A percentile compares a stretch with the other conserved stretches of the same genome.
Evolutionary conservation across 2,888 invertebrate species (phyloP).

Genomic region (Arrhopalites spinosus): DNA sequence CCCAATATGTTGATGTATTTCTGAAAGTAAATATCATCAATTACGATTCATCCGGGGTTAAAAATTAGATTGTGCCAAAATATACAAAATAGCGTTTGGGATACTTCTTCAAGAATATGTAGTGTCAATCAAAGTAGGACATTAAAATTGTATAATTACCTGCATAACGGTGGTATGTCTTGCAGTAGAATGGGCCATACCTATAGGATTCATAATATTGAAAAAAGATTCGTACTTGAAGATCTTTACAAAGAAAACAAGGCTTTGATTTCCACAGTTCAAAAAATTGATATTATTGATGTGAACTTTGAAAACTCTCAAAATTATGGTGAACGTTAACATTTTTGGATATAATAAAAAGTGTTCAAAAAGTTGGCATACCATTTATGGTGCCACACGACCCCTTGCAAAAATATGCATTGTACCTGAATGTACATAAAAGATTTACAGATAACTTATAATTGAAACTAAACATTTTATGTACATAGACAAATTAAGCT

Average conservation of each 20-base stretch:
- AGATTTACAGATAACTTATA: background rate
- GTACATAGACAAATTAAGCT: no score
- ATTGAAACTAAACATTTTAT: background rate
- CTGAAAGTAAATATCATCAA: constrained; percentile 9
- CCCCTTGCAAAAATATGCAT: constrained; percentile 86
- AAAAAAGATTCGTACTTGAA: no score
- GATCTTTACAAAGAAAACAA: no score
- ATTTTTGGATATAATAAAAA: no score
- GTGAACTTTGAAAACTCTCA: no score
- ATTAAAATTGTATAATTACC: constrained; percentile 61
- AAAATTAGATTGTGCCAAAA: background rate
- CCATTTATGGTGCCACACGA: no score
- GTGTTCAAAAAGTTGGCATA: no score
- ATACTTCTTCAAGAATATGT: constrained; percentile 38
- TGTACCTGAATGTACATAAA: constrained; percentile 62
- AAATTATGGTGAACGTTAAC: no score
- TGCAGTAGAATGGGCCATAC: constrained; percentile 68
- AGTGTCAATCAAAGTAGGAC: background rate
- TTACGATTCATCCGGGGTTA: background rate
- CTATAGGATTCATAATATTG: constrained; percentile 73
- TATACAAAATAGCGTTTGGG: background rate
- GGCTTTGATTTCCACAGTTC: no score
- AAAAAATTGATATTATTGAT: no score
- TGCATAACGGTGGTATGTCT: constrained; percentile 76
- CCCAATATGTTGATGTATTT: constrained; percentile 43